Evolutionary conservation across 2,797 vertebrate species (phyloP), one percentile per base, ranked within the genome.

Genomic region (Corythornis leucogaster): DNA sequence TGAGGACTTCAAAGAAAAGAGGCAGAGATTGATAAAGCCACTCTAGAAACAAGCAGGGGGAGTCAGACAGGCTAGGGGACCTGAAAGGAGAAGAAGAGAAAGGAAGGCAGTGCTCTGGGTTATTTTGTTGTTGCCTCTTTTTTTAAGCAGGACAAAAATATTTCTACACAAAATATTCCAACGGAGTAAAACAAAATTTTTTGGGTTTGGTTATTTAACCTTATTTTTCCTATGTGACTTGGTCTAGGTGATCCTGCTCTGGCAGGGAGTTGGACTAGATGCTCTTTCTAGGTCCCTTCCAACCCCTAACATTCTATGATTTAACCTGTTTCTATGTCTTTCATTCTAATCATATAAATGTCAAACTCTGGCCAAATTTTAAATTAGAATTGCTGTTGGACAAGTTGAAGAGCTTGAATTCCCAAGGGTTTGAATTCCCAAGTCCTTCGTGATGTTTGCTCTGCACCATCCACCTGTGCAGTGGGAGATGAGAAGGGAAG

Each of bases 1-100:
- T 25, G 91, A 87, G 84, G 77, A n/a, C 91, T 93, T 93, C 63
- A 68, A 84, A 93, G 85, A 70, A 82, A 89, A 84, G 92, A 95
- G 67, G 61, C 80, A 77, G 57, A 90, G 63, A 83, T 40, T 84
- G 91, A 93, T 74, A 90, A 84, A 94, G 61, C 12, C 78, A 68
- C 87, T 84, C 83, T 30, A 88, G 90, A 74, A 93, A 61, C 19
- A n/a, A 43, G 91, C 82, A 85, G 66, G 59, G 77, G 85, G 68
- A 89, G 81, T 45, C 90, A 89, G 73, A n/a, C 26, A 51, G 53
- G 57, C 69, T 79, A 77, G 59, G 64, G 87, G 61, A 73, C 16
- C 74, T 68, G 61, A 31, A 54, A 81, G n/a, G 26, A 69, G 64
- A 35, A 89, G 40, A 31, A n/a, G 22, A 64, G 67, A 18, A 74